Conservation (phyloP, 1,140 invertebrate species). For the Nephotettix cincticeps region DNA sequence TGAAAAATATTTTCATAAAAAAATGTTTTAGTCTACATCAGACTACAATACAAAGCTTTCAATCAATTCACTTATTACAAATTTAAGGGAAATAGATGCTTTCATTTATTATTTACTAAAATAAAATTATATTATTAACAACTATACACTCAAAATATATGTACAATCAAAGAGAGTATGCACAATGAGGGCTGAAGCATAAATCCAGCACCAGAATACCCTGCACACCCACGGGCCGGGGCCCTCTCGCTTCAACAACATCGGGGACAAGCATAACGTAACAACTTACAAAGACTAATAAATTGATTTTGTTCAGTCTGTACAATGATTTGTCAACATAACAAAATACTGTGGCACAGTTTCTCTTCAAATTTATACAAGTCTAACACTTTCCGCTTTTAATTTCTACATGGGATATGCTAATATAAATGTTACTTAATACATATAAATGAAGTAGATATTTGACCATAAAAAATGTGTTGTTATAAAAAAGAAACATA, state of each 20-base stretch:
- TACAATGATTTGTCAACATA: constrained; percentile 17
- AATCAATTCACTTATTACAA: background rate
- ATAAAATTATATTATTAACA: constrained; percentile 24
- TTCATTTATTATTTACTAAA: constrained; percentile 7
- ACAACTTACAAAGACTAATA: constrained; percentile 20
- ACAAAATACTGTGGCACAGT: constrained; percentile 25
- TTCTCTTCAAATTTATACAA: background rate
- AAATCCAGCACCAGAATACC: constrained; percentile 3
- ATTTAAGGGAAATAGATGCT: background rate
- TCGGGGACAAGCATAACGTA: background rate
- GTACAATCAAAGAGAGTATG: background rate
- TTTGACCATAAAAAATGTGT: no score
- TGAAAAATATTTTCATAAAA: constrained; percentile 1
- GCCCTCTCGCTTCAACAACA: background rate
- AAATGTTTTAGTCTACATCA: background rate
- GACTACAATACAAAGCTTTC: constrained; percentile 1
- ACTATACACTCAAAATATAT: constrained; percentile 11
- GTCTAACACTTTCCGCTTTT: background rate
- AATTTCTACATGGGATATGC: no score
- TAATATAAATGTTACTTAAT: no score
- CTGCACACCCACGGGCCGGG: background rate
- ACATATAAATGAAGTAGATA: no score
- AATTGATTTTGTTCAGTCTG: constrained; percentile 18
- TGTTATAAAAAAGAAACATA: no score
- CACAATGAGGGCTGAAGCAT: constrained; percentile 3